phyloP scores from a whole-genome alignment of 1,140 invertebrate genomes.

The Marisa cornuarietis region DNA sequence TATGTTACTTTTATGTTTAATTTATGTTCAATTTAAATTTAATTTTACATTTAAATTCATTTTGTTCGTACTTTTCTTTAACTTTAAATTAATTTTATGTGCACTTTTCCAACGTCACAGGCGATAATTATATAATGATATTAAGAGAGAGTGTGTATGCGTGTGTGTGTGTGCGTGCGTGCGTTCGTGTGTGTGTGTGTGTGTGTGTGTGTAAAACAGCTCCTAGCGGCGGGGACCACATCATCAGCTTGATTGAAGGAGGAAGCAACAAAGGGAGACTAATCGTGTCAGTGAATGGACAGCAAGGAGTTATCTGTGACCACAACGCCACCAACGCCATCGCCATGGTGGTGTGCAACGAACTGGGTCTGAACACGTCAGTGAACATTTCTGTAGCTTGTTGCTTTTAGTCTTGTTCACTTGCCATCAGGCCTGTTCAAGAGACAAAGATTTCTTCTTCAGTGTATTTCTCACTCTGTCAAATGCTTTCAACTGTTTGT shows the following conservation, averaged over 20 bases:
- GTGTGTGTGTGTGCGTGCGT: not conserved
- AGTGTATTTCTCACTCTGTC: too few species aligned
- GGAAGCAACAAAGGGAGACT: conserved; percentile 69
- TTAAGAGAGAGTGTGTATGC: not conserved
- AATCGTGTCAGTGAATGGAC: conserved; percentile 75
- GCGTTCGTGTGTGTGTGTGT: not conserved
- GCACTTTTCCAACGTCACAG: not conserved
- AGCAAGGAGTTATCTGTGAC: conserved; percentile 81
- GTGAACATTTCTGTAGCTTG: not conserved
- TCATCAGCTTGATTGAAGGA: conserved; percentile 14
- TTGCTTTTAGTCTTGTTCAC: conserved; percentile 11
- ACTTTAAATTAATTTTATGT: too few species aligned
- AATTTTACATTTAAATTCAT: too few species aligned
- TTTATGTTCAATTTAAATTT: not conserved
- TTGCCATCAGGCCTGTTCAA: not conserved
- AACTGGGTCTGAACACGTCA: conserved; percentile 64
- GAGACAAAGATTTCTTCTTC: not conserved
- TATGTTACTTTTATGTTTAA: too few species aligned
- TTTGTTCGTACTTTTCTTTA: too few species aligned
- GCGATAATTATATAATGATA: not conserved
- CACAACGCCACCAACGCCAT: conserved; percentile 76
- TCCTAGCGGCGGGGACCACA: conserved; percentile 25
- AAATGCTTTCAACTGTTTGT: too few species aligned
- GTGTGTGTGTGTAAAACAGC: conserved; percentile 1
- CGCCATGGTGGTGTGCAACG: conserved; percentile 77